phyloP scores from a whole-genome alignment of 2,888 invertebrate species.

The Ceratothoa steindachneri region DNA sequence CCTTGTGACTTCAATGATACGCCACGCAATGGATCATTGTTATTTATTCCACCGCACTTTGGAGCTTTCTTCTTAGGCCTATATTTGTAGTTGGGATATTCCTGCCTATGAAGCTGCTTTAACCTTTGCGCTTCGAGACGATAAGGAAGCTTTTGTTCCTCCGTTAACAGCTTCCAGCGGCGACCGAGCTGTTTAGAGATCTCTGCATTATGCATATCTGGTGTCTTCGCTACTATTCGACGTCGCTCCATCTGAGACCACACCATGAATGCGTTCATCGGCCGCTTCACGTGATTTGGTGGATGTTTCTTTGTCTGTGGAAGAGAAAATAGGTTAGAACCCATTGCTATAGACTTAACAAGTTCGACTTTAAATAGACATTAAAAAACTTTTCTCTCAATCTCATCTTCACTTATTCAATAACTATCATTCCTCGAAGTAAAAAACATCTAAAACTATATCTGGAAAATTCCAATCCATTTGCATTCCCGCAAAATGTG shows the following conservation, averaged over 20 bases:
- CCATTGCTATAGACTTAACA: too few relatives aligned
- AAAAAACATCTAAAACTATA: too few relatives aligned
- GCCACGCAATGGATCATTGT: background rate
- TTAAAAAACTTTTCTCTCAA: too few relatives aligned
- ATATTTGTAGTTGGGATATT: slow-evolving; percentile 48
- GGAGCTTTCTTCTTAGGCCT: slow-evolving; percentile 42
- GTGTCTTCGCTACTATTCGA: slow-evolving; percentile 91
- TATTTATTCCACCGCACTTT: background rate
- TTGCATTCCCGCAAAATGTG: too few relatives aligned
- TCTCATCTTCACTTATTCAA: too few relatives aligned
- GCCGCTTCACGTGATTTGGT: slow-evolving; percentile 95
- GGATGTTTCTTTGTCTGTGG: slow-evolving; percentile 90
- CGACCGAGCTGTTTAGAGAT: slow-evolving; percentile 85
- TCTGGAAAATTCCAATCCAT: too few relatives aligned
- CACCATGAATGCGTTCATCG: slow-evolving; percentile 99
- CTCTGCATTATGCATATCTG: slow-evolving; percentile 99
- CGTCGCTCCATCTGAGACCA: slow-evolving; percentile 96
- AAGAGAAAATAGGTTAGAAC: too few relatives aligned
- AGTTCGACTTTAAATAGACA: too few relatives aligned
- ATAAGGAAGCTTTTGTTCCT: slow-evolving; percentile 38
- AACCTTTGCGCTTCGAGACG: slow-evolving; percentile 42
- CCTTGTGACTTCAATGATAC: background rate
- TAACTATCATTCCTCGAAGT: too few relatives aligned
- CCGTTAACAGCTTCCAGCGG: slow-evolving; percentile 45
- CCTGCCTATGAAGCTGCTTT: slow-evolving; percentile 42